These are phyloP conservation scores for Bufo gargarizans DNA, from an alignment of 2,113 vertebrate genomes.

Conservation along the genomic window DNA sequence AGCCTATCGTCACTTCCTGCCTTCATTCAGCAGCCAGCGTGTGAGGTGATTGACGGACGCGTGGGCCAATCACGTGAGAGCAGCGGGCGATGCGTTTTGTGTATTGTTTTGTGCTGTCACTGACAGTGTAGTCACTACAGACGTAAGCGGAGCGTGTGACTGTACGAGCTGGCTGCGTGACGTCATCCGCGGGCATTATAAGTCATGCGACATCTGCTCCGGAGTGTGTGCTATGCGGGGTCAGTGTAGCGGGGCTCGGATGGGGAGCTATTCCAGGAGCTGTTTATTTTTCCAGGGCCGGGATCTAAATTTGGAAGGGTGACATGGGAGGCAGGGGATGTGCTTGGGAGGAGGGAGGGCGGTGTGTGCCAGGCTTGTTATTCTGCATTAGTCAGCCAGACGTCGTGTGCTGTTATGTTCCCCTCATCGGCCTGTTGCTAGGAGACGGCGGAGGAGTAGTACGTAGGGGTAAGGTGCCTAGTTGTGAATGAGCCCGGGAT, in stretches of 20 bases:
- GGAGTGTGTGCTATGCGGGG: neutral
- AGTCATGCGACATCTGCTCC: neutral
- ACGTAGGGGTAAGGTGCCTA: neutral
- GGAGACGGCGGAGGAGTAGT: neutral
- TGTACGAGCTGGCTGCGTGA: neutral
- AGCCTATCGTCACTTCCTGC: slow-evolving; percentile 32
- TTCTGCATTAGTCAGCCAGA: slow-evolving; percentile 1
- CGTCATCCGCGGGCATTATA: neutral
- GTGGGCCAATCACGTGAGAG: neutral
- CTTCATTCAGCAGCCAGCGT: neutral
- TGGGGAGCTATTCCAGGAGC: neutral
- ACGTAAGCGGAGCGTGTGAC: neutral
- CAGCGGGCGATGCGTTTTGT: neutral
- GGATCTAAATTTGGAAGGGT: slow-evolving; percentile 51
- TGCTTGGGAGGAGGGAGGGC: neutral
- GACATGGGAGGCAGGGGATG: slow-evolving; percentile 43
- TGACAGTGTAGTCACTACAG: neutral
- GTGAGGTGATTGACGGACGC: neutral
- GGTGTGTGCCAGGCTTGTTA: slow-evolving; percentile 33
- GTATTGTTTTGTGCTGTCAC: neutral
- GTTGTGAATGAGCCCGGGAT: neutral
- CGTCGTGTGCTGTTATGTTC: neutral
- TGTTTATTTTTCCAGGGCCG: slow-evolving; percentile 26
- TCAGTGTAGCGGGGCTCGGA: neutral
- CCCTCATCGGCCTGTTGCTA: slow-evolving; percentile 22